phyloP scores from a whole-genome alignment of 1,140 invertebrate species.

The Eupeodes corollae region DNA sequence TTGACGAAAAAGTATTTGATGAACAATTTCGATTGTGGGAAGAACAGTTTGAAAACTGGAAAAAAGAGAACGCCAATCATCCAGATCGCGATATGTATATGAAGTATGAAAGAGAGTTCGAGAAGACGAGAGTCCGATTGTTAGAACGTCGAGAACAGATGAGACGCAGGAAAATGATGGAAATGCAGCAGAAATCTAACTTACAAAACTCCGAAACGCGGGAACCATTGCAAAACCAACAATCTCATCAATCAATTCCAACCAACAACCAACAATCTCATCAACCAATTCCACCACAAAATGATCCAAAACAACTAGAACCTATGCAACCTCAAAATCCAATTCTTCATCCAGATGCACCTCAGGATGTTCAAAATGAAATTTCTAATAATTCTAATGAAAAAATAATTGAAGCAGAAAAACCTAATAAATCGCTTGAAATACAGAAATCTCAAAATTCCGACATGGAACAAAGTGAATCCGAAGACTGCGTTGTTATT shows the following conservation, averaged over 20 bases:
- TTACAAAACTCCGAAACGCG: neutral
- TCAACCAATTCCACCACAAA: neutral
- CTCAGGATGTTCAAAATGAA: too few relatives aligned
- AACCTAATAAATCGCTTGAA: too few relatives aligned
- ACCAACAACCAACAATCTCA: neutral
- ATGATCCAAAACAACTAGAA: neutral
- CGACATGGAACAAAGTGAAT: too few relatives aligned
- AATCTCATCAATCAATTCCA: neutral
- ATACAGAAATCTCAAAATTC: too few relatives aligned
- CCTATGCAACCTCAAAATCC: neutral
- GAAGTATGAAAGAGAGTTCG: constrained; percentile 73
- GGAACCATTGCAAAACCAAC: neutral
- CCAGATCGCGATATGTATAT: constrained; percentile 71
- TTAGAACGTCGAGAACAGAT: constrained; percentile 67
- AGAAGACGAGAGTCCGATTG: constrained; percentile 62
- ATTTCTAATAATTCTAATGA: too few relatives aligned
- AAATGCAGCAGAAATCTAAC: constrained; percentile 2
- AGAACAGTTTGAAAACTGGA: constrained; percentile 73
- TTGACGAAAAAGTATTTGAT: constrained; percentile 69
- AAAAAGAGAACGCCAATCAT: constrained; percentile 71
- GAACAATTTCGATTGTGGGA: constrained; percentile 75
- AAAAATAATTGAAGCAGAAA: too few relatives aligned
- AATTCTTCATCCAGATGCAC: too few relatives aligned
- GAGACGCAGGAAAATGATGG: constrained; percentile 45
- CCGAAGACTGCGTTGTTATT: too few relatives aligned